phyloP scores from a whole-genome alignment of 2,888 invertebrate genomes.

The Gari tellinella region DNA sequence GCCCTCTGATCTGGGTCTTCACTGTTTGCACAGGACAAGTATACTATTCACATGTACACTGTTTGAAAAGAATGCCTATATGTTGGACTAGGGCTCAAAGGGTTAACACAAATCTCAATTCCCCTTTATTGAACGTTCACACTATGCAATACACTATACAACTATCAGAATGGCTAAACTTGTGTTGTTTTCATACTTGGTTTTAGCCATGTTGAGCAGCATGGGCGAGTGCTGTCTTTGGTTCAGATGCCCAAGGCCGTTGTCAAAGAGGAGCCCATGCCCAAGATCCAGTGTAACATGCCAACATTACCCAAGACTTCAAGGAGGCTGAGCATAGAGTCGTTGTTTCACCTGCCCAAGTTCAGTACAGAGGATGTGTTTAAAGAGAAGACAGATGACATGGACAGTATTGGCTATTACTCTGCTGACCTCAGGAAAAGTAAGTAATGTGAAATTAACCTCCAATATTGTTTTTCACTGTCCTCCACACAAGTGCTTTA shows the following conservation, averaged over 20 bases:
- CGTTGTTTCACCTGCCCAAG: conserved; percentile 41
- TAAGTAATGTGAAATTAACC: no score
- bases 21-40: no score
- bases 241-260: conserved; percentile 58
- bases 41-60: no score
- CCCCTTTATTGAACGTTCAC: no score
- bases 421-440: conserved; percentile 54
- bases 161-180: no score
- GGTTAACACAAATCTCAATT: no score
- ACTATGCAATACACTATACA: no score
- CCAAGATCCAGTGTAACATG: conserved; percentile 12
- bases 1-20: no score
- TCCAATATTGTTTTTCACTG: no score
- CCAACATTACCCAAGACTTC: conserved; percentile 9
- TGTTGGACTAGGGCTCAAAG: no score
- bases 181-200: background rate
- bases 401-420: conserved; percentile 61
- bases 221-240: conserved; percentile 63
- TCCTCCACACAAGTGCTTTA: no score
- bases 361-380: conserved; percentile 62
- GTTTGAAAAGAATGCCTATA: no score
- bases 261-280: conserved; percentile 30
- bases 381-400: conserved; percentile 59
- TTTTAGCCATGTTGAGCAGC: conserved; percentile 69
- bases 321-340: conserved; percentile 18